Conservation (phyloP, 2,888 invertebrate genomes). For the Andrena flavipes region DNA sequence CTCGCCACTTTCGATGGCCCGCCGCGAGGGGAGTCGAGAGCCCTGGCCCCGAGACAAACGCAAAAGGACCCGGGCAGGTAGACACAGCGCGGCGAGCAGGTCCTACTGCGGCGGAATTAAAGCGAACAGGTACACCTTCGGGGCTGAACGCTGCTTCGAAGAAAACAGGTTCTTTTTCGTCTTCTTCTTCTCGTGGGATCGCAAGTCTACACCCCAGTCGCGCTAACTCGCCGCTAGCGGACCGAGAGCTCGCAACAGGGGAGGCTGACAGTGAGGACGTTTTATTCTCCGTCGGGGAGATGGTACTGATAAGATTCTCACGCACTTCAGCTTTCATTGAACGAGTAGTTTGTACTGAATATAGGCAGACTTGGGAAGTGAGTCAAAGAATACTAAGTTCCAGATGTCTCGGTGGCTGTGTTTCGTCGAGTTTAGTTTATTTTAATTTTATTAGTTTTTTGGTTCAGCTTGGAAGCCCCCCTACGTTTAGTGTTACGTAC, state of each 20-base stretch:
- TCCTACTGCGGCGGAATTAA: slow-evolving; percentile 81
- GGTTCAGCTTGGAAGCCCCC: too few species aligned
- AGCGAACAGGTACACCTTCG: slow-evolving; percentile 80
- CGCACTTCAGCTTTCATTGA: too few species aligned
- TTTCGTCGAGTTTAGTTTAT: too few species aligned
- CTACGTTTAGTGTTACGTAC: too few species aligned
- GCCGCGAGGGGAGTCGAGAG: slow-evolving; percentile 12
- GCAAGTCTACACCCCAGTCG: slow-evolving; percentile 65
- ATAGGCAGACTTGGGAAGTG: too few species aligned
- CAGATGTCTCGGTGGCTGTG: too few species aligned
- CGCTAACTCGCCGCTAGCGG: slow-evolving; percentile 67
- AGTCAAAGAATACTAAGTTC: too few species aligned
- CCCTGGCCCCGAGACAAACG: slow-evolving; percentile 41
- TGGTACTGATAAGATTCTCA: background rate
- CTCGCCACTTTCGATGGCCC: slow-evolving; percentile 29
- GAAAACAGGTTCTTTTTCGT: slow-evolving; percentile 81
- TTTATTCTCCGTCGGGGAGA: slow-evolving; percentile 22
- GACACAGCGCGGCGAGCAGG: slow-evolving; percentile 64
- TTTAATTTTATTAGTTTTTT: too few species aligned
- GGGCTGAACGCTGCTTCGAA: slow-evolving; percentile 73
- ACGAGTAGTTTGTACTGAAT: too few species aligned
- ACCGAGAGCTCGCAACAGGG: background rate
- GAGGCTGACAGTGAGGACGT: background rate
- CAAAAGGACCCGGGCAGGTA: slow-evolving; percentile 55
- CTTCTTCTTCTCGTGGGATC: slow-evolving; percentile 69